Evolutionary conservation across 2,113 vertebrate genomes (phyloP), one percentile per base, ranked within the genome.

Genomic region (Myotis brandtii): DNA sequence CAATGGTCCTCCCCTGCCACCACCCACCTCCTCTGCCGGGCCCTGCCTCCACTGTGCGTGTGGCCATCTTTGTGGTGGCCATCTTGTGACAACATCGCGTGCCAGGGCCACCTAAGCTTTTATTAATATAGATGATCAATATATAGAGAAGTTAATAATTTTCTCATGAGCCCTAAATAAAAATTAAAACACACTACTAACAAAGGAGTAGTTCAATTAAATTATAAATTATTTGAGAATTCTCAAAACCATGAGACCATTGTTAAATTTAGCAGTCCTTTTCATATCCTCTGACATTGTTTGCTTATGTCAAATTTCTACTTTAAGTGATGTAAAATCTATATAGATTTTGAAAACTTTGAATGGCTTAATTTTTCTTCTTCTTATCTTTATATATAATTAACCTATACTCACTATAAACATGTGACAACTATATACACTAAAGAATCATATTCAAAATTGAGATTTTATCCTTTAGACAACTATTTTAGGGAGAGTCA

Each of bases 131-230:
- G 91, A 86, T 92, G 54, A 92, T 93, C 80, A 69, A 83, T 96
- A 83, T 84, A 56, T 50, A 89, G 6, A 67, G 73, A n/a, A 70
- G 54, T 94, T 95, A 96, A 93, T 94, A 77, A 86, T 76, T 89
- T 90, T 96, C 12, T 83, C 82, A 93, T 92, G 84, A 83, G 52
- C 43, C 54, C 27, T 96, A 64, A 94, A 86, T 93, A 96, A 97
- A 87, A 86, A 80, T 95, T 85, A n/a, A 96, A 80, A 73, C 59
- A 16, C 2, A 79, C 18, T 64, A 48, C 20, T 43, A 86, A 91
- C 46, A 88, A 95, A 93, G 23, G 54, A 93, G 43, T 34, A 95
- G 32, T 89, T 93, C 43, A 97, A 93, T 95, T 56, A 95, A 46
- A 94, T 79, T 91, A 92, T 80, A 75, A 97, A 93, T 95, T 85